Evolutionary conservation across 2,113 vertebrate species (phyloP).

Genomic region (Grammomys dolichurus): DNA sequence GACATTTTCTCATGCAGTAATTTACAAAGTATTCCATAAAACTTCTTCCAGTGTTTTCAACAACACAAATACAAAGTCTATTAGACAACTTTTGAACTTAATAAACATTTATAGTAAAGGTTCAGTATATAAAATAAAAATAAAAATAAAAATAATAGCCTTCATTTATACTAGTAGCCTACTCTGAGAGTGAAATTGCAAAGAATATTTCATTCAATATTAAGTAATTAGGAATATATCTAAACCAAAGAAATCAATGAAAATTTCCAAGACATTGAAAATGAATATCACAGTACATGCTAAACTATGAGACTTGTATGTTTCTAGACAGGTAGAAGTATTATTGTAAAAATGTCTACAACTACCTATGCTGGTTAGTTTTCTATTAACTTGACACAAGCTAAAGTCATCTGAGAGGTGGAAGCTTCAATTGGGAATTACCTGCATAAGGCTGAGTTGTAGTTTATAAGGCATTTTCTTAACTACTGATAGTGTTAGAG

Average conservation of each 20-base stretch:
- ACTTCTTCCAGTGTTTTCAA: background rate
- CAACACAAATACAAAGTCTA: background rate
- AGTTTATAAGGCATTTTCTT: no score
- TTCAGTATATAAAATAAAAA: background rate
- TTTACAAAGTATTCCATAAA: conserved; percentile 50
- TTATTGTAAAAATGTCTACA: background rate
- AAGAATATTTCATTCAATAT: background rate
- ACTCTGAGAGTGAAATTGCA: background rate
- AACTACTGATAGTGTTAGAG: background rate
- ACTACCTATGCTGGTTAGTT: background rate
- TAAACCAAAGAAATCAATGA: background rate
- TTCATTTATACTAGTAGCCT: background rate
- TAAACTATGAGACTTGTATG: background rate
- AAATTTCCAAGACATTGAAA: background rate
- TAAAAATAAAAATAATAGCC: background rate
- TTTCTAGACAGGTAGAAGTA: background rate
- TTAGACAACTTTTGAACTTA: background rate
- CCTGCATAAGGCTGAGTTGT: background rate
- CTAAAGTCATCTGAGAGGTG: background rate
- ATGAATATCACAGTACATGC: background rate
- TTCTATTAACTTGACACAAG: background rate
- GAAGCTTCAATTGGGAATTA: background rate
- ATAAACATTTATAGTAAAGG: background rate
- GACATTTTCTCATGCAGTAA: conserved; percentile 40
- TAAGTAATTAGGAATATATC: background rate